Evolutionary conservation across 2,888 invertebrate species (phyloP).

Genomic region (Fissipunctia ypsillon): DNA sequence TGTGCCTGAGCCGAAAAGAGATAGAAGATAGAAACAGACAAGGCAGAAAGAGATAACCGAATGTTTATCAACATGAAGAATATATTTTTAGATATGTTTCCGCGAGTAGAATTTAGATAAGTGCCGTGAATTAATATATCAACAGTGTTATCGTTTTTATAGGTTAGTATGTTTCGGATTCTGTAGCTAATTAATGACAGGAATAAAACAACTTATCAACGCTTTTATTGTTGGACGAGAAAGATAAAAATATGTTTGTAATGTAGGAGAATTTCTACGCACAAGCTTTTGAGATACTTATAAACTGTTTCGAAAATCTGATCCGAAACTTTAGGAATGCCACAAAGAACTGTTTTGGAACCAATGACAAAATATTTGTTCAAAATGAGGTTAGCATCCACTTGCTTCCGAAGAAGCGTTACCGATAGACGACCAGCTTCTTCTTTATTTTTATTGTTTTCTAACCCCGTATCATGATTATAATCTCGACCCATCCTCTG

Average conservation of each 20-base stretch:
- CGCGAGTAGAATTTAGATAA: slow-evolving; percentile 53
- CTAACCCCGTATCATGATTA: neutral
- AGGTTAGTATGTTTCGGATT: slow-evolving; percentile 47
- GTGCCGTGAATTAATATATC: slow-evolving; percentile 38
- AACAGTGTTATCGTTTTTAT: slow-evolving; percentile 35
- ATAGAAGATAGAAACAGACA: neutral
- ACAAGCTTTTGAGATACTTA: neutral
- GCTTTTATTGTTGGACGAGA: neutral
- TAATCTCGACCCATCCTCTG: neutral
- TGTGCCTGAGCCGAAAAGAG: slow-evolving; percentile 40
- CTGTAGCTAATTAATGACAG: neutral
- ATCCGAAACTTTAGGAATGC: neutral
- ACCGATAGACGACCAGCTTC: neutral
- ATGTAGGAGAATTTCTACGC: neutral
- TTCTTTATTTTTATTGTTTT: neutral
- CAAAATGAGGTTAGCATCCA: neutral
- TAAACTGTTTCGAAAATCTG: neutral
- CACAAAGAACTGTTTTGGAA: slow-evolving; percentile 8
- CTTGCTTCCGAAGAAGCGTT: neutral
- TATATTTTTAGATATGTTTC: slow-evolving; percentile 57
- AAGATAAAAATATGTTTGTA: neutral
- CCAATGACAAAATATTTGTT: neutral
- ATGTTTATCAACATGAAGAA: slow-evolving; percentile 55
- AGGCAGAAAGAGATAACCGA: slow-evolving; percentile 44
- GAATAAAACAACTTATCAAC: slow-evolving; percentile 7